Conservation (phyloP, 2,797 vertebrate genomes). For the Enteromius thamalakanensis region DNA sequence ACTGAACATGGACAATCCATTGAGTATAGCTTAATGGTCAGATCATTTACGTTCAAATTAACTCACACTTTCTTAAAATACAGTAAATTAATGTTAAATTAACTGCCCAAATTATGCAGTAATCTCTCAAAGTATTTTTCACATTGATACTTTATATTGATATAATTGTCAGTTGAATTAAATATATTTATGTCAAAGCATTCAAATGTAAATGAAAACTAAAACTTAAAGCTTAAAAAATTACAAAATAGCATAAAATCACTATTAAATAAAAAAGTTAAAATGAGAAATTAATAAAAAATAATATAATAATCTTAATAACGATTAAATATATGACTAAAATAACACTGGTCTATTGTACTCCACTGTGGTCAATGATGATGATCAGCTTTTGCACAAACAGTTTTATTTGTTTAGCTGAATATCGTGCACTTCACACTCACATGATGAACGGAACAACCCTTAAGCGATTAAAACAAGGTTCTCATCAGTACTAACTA, state of each 20-base stretch:
- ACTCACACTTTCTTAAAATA: background rate
- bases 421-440: slow-evolving; percentile 19
- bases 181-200: background rate
- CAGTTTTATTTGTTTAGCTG: slow-evolving; percentile 23
- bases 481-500: slow-evolving; percentile 18
- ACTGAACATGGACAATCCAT: background rate
- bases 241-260: background rate
- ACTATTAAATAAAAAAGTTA: too few species aligned
- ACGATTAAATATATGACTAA: background rate
- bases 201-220: background rate
- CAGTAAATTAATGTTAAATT: background rate
- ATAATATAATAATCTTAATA: background rate
- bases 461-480: slow-evolving; percentile 18
- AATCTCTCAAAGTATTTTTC: background rate
- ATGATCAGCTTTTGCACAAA: slow-evolving; percentile 15
- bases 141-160: slow-evolving; percentile 11
- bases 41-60: background rate
- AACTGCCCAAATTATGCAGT: background rate
- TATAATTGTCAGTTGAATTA: slow-evolving; percentile 3
- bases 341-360: background rate
- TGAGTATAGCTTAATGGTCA: background rate
- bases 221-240: background rate
- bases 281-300: background rate
- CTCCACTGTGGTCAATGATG: background rate
- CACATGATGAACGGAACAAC: background rate